Evolutionary conservation across 2,113 vertebrate genomes (phyloP), one percentile per base, ranked within the genome.

Genomic region (Uria aalge): DNA sequence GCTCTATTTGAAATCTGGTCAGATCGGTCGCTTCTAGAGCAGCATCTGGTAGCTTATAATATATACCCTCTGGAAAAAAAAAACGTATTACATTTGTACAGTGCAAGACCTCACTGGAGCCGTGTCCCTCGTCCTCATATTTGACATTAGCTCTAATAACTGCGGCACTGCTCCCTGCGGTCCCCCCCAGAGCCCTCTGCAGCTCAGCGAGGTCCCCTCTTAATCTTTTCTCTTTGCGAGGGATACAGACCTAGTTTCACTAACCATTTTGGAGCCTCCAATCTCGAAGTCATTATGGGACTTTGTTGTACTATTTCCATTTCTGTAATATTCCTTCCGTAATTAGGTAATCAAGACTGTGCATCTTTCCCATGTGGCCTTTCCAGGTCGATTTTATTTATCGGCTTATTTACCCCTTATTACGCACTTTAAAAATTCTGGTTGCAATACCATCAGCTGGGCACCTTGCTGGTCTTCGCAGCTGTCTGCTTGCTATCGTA

Each of bases 51-150:
- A 92, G 81, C 41, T 92, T 96, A 96, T 96, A 95, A 97, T 94
- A 94, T 74, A 96, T 83, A 94, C 84, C 95, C 91, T 88, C 96
- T 96, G 96, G 91, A 94, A 97, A 95, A 96, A 95, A 92, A 75
- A 85, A 95, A 34, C 2, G 57, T 95, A 95, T 83, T 89, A 94
- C 94, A 95, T 96, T 94, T 72, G 83, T 95, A 91, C 55, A 67
- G 86, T 73, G 77, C 93, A 94, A 96, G 96, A 97, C 96, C 93
- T 97, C 50, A 3, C 81, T 91, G 94, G 94, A 95, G 92, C 82
- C 8, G 2, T 92, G 94, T 96, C 95, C 89, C 95, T 93, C 3
- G 1, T 89, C 92, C 88, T 96, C 80, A 40, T 64, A 85, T 94
- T 78, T 89, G 88, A 97, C 83, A 81, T 95, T 85, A 96, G 91